Conservation (phyloP, 2,888 invertebrate species). For the Sinotaia quadrata region DNA sequence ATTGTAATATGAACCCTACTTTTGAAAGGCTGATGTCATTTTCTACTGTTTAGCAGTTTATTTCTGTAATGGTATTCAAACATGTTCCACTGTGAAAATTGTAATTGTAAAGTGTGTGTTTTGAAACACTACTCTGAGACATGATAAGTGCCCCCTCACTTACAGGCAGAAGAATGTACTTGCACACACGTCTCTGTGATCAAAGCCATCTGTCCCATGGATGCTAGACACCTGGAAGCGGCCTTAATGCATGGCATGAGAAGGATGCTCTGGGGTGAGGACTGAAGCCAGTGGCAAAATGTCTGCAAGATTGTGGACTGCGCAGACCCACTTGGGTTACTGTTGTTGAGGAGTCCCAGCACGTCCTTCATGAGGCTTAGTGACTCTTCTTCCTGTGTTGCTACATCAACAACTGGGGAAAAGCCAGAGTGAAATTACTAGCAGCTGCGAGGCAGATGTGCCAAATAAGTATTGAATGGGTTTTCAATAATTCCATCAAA, state of each 20-base stretch:
- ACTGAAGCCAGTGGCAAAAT: slow-evolving; percentile 63
- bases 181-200: slow-evolving; percentile 66
- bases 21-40: no score
- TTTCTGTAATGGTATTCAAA: no score
- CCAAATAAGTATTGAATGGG: neutral
- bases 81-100: no score
- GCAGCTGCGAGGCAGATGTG: neutral
- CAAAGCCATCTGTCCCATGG: slow-evolving; percentile 58
- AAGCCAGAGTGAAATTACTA: neutral
- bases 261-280: slow-evolving; percentile 65
- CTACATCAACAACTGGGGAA: slow-evolving; percentile 22
- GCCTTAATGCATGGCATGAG: slow-evolving; percentile 65
- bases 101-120: no score
- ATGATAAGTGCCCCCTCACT: no score
- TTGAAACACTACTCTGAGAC: no score
- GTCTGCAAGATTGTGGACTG: slow-evolving; percentile 51
- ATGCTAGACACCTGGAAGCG: slow-evolving; percentile 62
- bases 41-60: no score
- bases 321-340: slow-evolving; percentile 62
- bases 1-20: no score
- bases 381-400: slow-evolving; percentile 58
- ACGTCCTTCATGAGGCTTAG: slow-evolving; percentile 62
- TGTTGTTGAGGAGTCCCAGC: slow-evolving; percentile 66
- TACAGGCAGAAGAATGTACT: slow-evolving; percentile 56
- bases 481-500: neutral